Percentiles rank a stretch among this genome's conserved stretches.
Conservation (phyloP, 1,140 invertebrate genomes). For the Lordiphosa clarofinis region DNA sequence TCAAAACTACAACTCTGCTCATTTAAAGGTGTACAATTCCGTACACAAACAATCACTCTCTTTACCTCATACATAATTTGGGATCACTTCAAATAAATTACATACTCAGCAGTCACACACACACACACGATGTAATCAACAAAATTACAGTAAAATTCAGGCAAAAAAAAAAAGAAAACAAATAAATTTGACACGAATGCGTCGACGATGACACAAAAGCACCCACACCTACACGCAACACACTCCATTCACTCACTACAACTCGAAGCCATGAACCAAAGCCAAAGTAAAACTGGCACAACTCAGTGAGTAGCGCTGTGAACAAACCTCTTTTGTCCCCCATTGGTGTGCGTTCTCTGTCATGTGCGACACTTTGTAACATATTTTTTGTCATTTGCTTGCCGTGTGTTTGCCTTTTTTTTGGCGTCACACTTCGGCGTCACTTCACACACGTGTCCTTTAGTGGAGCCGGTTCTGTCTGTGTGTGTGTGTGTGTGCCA, state of each 20-base stretch:
- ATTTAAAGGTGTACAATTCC: too few relatives aligned
- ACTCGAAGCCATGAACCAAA: slow-evolving; percentile 11
- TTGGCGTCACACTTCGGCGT: slow-evolving; percentile 59
- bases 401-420: slow-evolving; percentile 57
- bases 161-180: slow-evolving; percentile 11
- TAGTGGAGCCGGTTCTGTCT: slow-evolving; percentile 15
- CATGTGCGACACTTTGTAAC: slow-evolving; percentile 75
- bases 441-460: slow-evolving; percentile 5
- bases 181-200: slow-evolving; percentile 77
- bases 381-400: slow-evolving; percentile 51
- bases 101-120: slow-evolving; percentile 46
- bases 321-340: slow-evolving; percentile 1
- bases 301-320: slow-evolving; percentile 12
- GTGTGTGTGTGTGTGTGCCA: slow-evolving; percentile 4
- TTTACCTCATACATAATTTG: slow-evolving; percentile 39
- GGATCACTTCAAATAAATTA: slow-evolving; percentile 71
- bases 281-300: slow-evolving; percentile 65
- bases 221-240: background rate
- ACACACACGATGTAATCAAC: slow-evolving; percentile 59
- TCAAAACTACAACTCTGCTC: too few relatives aligned
- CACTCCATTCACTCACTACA: slow-evolving; percentile 14
- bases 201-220: slow-evolving; percentile 69
- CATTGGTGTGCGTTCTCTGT: slow-evolving; percentile 13
- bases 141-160: slow-evolving; percentile 76
- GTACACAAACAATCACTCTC: too few relatives aligned